These are phyloP conservation scores for Chaetodon trifascialis DNA, from an alignment of 2,113 vertebrate species.

Conservation along the genomic window DNA sequence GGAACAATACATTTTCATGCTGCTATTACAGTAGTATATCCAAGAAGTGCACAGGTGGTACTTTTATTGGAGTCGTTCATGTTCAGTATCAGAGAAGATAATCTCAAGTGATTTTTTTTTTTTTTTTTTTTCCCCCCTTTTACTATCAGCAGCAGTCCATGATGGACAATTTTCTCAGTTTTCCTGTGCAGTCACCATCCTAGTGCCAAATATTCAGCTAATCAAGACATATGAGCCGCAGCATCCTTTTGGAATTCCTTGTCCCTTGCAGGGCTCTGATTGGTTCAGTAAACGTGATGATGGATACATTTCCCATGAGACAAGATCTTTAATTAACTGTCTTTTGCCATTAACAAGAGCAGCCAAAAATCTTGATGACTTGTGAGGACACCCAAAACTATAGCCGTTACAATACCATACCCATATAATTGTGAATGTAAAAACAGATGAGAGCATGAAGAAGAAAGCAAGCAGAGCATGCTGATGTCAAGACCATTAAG, in stretches of 20 bases:
- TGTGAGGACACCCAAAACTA: slow-evolving; percentile 41
- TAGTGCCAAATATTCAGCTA: slow-evolving; percentile 32
- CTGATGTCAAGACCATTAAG: slow-evolving; percentile 64
- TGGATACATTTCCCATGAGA: slow-evolving; percentile 64
- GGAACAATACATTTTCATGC: not conserved
- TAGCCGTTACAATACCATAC: not conserved
- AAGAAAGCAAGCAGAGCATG: slow-evolving; percentile 9
- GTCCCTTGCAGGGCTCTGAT: slow-evolving; percentile 15
- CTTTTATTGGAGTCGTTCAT: not conserved
- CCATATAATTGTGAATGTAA: not conserved
- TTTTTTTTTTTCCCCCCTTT: not conserved
- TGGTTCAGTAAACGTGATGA: slow-evolving; percentile 49
- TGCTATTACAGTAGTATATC: not conserved
- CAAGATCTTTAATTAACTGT: slow-evolving; percentile 73
- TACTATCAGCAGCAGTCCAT: slow-evolving; percentile 5
- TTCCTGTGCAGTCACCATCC: slow-evolving; percentile 30
- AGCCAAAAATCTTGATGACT: slow-evolving; percentile 39
- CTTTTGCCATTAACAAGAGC: slow-evolving; percentile 62
- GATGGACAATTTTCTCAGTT: slow-evolving; percentile 12
- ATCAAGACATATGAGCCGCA: slow-evolving; percentile 48
- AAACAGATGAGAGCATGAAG: slow-evolving; percentile 30
- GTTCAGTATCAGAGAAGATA: not conserved
- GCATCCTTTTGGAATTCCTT: slow-evolving; percentile 21
- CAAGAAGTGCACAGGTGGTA: not conserved
- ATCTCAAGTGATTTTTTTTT: slow-evolving; percentile 5